phyloP scores from a whole-genome alignment of 2,797 vertebrate species.

The Platyrinchus mystaceus region DNA sequence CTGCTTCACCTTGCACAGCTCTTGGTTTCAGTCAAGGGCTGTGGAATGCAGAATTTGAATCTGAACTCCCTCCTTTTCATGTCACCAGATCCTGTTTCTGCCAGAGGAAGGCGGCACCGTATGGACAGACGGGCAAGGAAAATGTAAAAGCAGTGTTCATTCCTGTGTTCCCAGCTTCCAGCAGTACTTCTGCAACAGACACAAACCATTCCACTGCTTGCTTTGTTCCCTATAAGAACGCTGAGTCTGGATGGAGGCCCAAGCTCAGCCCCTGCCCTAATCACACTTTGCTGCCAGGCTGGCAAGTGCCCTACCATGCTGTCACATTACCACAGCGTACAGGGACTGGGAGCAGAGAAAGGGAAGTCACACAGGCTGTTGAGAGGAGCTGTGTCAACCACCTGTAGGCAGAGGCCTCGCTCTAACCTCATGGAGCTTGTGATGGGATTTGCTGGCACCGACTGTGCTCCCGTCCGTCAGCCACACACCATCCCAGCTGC shows the following conservation, averaged over 20 bases:
- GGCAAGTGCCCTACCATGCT: fast-evolving
- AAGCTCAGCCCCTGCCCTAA: neutral
- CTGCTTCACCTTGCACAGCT: neutral
- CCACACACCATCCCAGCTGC: neutral
- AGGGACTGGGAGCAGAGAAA: neutral
- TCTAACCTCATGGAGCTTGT: neutral
- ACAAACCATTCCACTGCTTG: neutral
- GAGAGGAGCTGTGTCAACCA: neutral
- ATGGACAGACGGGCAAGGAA: neutral
- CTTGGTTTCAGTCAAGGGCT: neutral
- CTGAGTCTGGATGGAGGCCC: neutral
- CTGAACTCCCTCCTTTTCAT: neutral
- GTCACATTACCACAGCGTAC: neutral
- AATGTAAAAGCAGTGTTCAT: neutral
- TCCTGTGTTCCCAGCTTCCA: neutral
- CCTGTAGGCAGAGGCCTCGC: neutral
- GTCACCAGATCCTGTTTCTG: neutral
- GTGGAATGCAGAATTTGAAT: neutral
- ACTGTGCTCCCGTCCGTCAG: neutral
- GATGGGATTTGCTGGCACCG: neutral
- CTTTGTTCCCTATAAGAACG: neutral
- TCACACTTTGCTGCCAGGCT: neutral
- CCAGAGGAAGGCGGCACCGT: neutral
- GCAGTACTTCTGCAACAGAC: neutral
- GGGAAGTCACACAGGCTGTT: neutral